Conservation (phyloP, 2,797 vertebrate genomes). For the Synaphobranchus kaupii region DNA sequence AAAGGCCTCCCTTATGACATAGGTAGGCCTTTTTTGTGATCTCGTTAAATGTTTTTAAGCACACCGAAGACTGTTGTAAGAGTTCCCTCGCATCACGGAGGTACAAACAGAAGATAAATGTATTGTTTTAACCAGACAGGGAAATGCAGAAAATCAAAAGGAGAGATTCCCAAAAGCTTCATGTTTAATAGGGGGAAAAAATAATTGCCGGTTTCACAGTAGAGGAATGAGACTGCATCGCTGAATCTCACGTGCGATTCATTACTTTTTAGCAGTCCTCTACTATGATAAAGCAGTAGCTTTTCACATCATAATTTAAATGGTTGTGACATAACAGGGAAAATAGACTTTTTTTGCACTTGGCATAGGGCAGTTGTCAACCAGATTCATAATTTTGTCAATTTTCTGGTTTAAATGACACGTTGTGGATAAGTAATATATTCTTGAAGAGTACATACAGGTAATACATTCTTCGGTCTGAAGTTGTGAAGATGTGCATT, state of each 20-base stretch:
- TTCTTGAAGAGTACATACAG: no score
- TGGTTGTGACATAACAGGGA: not conserved
- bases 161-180: constrained; percentile 48
- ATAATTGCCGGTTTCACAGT: not conserved
- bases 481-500: not conserved
- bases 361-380: not conserved
- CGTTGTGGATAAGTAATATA: no score
- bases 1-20: constrained; percentile 56
- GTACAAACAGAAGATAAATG: not conserved
- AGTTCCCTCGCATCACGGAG: constrained; percentile 39
- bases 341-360: not conserved
- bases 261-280: not conserved
- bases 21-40: constrained; percentile 65
- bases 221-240: no score
- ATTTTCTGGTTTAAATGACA: no score
- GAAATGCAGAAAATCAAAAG: constrained; percentile 60
- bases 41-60: constrained; percentile 69
- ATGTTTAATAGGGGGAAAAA: constrained; percentile 58
- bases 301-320: not conserved
- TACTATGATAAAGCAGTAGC: not conserved
- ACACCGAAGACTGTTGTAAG: constrained; percentile 51
- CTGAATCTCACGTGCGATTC: no score
- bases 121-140: constrained; percentile 47
- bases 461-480: no score
- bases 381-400: not conserved